Evolutionary conservation across 2,888 invertebrate genomes (phyloP), one percentile per base, ranked within the genome.

Genomic region (Cerastis rubricosa): DNA sequence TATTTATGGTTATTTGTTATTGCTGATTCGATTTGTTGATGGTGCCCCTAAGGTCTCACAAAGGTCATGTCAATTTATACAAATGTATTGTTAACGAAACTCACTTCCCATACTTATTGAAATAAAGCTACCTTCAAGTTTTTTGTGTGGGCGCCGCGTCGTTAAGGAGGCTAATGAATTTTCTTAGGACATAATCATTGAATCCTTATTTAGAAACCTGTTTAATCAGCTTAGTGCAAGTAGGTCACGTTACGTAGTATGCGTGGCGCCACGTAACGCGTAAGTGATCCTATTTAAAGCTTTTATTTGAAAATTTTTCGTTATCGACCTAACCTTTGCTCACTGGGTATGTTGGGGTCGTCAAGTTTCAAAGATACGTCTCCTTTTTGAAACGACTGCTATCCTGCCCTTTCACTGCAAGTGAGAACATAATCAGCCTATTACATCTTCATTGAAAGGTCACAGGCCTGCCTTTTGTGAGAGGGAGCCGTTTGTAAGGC

Each of bases 1-100:
- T 81, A 85, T 85, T 86, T 80, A 85, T 81, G 74, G 74, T 81
- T 76, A 81, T 84, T 85, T 85, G 80, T 77, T 83, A 80, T 73
- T 54, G 77, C 69, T 84, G 80, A 83, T 77, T 75, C 85, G 74
- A 76, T 79, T 85, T 84, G 75, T 80, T 74, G 74, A 74, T 78
- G 78, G 61, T 69, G 65, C 17, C 49, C 51, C 47, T 40, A 54
- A 65, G 77, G 84, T 59, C 14, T 19, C 47, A 19, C 29, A 63
- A 51, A 78, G 74, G 70, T 54, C 35, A 74, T 66, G 40, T 22
- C 63, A 65, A 45, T 73, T 68, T 78, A 67, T 64, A 25, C 9
- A 54, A 71, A 17, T 59, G 17, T 64, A 77, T 59, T 64, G 61
- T 35, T 65, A 51, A 49, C 17, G 11, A 3, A 69, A 25, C 9